Evolutionary conservation across 2,113 vertebrate genomes (phyloP), one percentile per base, ranked within the genome.

Genomic region (Caranx ignobilis): DNA sequence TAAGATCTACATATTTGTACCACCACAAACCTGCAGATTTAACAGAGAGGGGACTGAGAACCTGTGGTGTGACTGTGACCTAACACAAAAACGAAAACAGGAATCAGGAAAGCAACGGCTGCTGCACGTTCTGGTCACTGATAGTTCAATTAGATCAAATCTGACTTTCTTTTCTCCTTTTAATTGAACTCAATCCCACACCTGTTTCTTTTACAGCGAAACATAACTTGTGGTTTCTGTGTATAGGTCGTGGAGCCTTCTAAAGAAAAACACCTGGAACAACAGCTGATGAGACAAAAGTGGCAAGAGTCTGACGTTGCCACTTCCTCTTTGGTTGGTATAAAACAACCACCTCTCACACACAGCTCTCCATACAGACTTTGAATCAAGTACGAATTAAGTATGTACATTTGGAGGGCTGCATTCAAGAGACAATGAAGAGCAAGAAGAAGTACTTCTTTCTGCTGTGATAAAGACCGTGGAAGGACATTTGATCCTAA

Each of bases 241-340:
- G 61, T n/a, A 10, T 16, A 62, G 64, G 4, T 8, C 13, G n/a
- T 12, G 9, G 41, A 5, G 31, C 5, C 0, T 21, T 8, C 15
- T 9, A 6, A 52, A 37, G 48, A 60, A 52, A 6, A 48, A 7
- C 54, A 67, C 11, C 39, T 50, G 39, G 47, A 68, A 7, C 26
- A 64, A 39, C 63, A 19, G 48, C 26, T 18, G n/a, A 61, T 11
- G 32, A 45, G 37, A 75, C 6, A 63, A 37, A 37, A 37, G 35
- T 37, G 35, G 3, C 32, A 68, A 69, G 6, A 19, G 2, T 35
- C 4, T 5, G 0, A 15, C 16, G 16, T 41, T 83, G 18, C 45
- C 81, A 89, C 85, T 93, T 93, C 90, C 91, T 87, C 79, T 77
- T 68, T 0, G 10, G 3, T 10, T 15, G 50, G 35, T 64, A 88